Base-by-base conservation (phyloP, 1,140 invertebrate genomes). In the Anthonomus grandis region DNA sequence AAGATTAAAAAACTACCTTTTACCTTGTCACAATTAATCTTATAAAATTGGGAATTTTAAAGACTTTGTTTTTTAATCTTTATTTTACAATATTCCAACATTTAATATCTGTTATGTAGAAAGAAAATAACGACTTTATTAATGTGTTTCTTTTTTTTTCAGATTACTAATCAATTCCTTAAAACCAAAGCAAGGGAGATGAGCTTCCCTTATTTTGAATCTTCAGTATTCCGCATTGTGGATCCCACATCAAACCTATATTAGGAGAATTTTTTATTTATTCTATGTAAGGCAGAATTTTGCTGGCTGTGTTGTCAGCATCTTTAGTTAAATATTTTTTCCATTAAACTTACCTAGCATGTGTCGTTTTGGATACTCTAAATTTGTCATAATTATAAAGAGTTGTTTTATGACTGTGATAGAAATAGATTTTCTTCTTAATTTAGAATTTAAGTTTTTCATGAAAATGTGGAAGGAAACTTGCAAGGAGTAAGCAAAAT, bases 381-480 rank as follows among this genome's bases (percentile, higher is more conserved):
- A 10, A 15, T 54, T 42, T 54, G 42, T 54, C 39, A 54, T 54
- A 19, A 12, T 54, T 54, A 24, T 53, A 53, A 51, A 38, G 21
- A 17, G n/a, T 54, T 2, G 4, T 18, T 41, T 54, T 54, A 54
- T 54, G 44, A 54, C 52, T 54, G 52, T 54, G 52, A 54, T 54
- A 54, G 52, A 54, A 54, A 42, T 54, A 54, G 52, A 23, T 36
- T 18, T 45, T 21, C 22, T 41, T 21, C 34, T 51, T 37, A 18
- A 19, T 45, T 21, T 49, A 12, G 18, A 49, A 34, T 17, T 17
- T 49, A 36, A 49, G 31, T 15, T 49, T 49, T 36, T 21, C 37
- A 19, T 8, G 5, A 12, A 36, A 36, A 36, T 36, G 21, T 36
- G 46, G 34, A 15, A 42, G 4, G 17, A 19, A 10, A 17, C 9